Percentiles rank a stretch among this genome's conserved stretches.
phyloP scores from a whole-genome alignment of 2,797 vertebrate species.

The Hydrocynus forskahlii region DNA sequence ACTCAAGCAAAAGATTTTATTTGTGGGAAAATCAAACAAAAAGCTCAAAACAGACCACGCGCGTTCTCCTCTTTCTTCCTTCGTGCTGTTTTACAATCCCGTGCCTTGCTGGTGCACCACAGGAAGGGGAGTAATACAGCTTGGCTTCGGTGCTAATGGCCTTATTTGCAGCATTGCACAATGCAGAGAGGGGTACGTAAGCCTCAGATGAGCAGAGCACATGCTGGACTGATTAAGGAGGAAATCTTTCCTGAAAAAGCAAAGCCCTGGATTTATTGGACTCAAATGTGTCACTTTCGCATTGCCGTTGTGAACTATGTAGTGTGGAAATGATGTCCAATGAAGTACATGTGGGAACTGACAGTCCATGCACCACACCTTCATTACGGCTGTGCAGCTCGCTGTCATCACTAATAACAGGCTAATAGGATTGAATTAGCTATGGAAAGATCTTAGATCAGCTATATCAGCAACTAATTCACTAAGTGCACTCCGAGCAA shows the following conservation, averaged over 20 bases:
- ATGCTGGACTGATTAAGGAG: conserved; percentile 42
- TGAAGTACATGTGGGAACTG: background rate
- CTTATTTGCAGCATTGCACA: conserved; percentile 35
- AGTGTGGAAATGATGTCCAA: background rate
- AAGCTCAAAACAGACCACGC: background rate
- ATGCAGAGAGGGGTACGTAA: conserved; percentile 18
- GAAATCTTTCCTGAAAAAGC: conserved; percentile 10
- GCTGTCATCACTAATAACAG: conserved; percentile 20
- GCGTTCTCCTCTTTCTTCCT: background rate
- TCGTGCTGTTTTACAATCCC: conserved; percentile 16
- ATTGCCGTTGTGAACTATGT: no score
- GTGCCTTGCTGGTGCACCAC: background rate
- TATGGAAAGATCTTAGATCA: conserved; percentile 21
- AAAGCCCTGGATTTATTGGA: background rate
- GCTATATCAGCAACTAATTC: conserved; percentile 15
- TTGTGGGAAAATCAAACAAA: background rate
- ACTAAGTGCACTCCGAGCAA: background rate
- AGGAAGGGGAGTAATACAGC: conserved; percentile 25
- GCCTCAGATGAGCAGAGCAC: conserved; percentile 32
- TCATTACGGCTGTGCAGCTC: background rate
- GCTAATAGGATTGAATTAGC: conserved; percentile 32
- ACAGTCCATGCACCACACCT: background rate
- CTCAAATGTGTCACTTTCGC: background rate
- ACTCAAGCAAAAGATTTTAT: no score
- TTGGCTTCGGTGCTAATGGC: conserved; percentile 18